Evolutionary conservation across 1,140 invertebrate genomes (phyloP).

Genomic region (Bombus difficillimus): DNA sequence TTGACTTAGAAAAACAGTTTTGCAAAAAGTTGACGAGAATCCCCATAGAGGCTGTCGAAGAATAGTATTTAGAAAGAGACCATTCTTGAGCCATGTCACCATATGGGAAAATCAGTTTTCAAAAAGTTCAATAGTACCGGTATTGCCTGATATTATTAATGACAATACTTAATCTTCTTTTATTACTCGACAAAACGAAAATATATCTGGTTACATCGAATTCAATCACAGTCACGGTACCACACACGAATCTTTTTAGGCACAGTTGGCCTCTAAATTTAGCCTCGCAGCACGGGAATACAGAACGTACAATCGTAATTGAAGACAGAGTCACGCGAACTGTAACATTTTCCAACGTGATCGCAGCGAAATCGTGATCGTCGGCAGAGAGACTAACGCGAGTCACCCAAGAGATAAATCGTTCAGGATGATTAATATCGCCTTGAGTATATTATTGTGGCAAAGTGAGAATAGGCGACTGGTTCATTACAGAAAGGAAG

Average conservation of each 20-base stretch:
- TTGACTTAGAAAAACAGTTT: not conserved
- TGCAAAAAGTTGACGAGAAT: not conserved
- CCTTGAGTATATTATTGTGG: not conserved
- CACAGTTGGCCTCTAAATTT: slow-evolving; percentile 10
- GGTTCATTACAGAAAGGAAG: not conserved
- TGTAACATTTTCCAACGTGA: slow-evolving; percentile 5
- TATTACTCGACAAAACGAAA: not conserved
- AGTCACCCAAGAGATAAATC: slow-evolving; percentile 4
- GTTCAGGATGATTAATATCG: not conserved
- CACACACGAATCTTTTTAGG: not conserved
- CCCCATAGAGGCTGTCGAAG: not conserved
- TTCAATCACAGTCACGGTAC: not conserved
- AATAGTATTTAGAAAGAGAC: not conserved
- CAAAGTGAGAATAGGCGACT: not conserved
- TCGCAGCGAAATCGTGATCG: not conserved
- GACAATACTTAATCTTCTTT: not conserved
- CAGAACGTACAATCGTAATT: slow-evolving; percentile 1
- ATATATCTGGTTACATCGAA: not conserved
- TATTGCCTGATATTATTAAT: not conserved
- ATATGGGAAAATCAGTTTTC: not conserved
- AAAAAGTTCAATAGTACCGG: no score
- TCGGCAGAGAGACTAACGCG: not conserved
- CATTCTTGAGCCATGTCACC: not conserved
- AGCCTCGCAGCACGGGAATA: not conserved
- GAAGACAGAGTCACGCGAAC: not conserved